A percentile compares a stretch with the other conserved stretches of the same genome.
Conservation (phyloP, 2,113 vertebrate species). For the Eulacestoma nigropectus region DNA sequence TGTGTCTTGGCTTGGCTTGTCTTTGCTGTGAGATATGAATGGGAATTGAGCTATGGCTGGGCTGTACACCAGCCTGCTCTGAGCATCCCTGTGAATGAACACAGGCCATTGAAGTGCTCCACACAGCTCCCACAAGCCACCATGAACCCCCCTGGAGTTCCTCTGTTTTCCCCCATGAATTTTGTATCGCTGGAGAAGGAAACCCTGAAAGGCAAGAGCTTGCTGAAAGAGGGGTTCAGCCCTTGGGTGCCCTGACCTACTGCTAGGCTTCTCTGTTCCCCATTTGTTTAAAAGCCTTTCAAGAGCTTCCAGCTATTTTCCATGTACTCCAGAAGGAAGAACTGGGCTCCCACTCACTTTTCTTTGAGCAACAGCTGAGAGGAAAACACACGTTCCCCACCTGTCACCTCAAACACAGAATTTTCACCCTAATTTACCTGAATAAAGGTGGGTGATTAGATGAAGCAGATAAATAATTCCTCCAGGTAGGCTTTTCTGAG, state of each 20-base stretch:
- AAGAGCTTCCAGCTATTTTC: background rate
- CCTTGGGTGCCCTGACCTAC: background rate
- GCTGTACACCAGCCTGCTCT: background rate
- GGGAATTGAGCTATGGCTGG: accelerated
- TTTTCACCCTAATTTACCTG: background rate
- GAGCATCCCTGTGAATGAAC: background rate
- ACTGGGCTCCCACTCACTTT: background rate
- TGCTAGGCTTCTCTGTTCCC: background rate
- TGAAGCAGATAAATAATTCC: background rate
- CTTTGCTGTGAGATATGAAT: background rate
- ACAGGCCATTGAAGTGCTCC: background rate
- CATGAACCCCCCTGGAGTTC: background rate
- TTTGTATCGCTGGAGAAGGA: background rate
- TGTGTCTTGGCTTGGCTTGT: background rate
- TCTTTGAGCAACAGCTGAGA: background rate
- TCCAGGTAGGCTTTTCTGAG: background rate
- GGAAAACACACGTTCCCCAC: background rate
- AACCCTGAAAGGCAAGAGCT: background rate
- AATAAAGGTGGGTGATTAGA: background rate
- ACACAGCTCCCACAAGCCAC: background rate
- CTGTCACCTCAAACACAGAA: background rate
- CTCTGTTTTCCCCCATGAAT: background rate
- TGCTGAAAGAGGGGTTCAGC: background rate
- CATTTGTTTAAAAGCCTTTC: background rate
- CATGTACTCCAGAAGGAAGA: background rate